Evolutionary conservation across 2,113 vertebrate genomes (phyloP).

Genomic region (Pitta sordida): DNA sequence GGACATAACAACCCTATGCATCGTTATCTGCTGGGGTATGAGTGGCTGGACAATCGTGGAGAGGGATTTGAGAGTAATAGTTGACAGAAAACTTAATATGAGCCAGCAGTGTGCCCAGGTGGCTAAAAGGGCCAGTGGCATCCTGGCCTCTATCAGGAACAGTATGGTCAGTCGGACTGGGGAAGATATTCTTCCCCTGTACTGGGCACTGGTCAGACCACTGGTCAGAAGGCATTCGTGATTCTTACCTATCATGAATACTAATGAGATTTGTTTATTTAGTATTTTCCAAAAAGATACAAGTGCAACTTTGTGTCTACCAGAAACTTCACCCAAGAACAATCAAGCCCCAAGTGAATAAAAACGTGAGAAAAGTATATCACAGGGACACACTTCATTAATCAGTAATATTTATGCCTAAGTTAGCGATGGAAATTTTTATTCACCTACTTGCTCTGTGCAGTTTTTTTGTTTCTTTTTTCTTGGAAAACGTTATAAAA

Average conservation of each 20-base stretch:
- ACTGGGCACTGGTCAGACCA: too few relatives aligned
- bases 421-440: conserved; percentile 13
- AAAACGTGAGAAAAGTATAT: neutral
- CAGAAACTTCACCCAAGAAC: neutral
- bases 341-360: neutral
- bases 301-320: neutral
- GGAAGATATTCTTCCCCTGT: too few relatives aligned
- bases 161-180: too few relatives aligned
- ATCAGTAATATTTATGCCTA: conserved; percentile 5
- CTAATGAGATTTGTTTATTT: neutral
- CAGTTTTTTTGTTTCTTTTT: neutral
- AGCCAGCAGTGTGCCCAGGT: too few relatives aligned
- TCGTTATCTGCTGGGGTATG: too few relatives aligned
- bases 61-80: too few relatives aligned
- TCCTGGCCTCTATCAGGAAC: too few relatives aligned
- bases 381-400: neutral
- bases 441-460: neutral
- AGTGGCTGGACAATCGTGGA: too few relatives aligned
- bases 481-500: neutral
- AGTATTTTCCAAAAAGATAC: neutral
- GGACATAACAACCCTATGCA: too few relatives aligned
- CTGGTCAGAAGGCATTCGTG: accelerated
- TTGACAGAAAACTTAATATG: too few relatives aligned
- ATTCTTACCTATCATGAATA: neutral
- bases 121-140: too few relatives aligned